Conservation (phyloP, 2,888 invertebrate species). For the Nycteola revayana region DNA sequence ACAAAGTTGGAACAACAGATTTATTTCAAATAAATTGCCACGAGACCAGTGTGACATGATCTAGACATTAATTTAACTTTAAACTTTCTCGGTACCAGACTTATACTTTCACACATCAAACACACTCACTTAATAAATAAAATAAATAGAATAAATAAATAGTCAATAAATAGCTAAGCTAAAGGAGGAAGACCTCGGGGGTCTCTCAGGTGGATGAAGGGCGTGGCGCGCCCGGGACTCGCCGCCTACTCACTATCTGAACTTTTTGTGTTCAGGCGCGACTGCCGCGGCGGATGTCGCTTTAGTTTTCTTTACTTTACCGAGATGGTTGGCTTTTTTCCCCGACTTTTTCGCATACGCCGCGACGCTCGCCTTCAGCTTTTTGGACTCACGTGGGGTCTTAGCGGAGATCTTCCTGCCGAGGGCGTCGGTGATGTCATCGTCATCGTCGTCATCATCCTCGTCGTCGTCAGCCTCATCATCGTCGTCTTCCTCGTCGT, state of each 20-base stretch:
- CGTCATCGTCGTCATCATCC: constrained; percentile 84
- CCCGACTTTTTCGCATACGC: constrained; percentile 72
- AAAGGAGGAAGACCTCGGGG: constrained; percentile 71
- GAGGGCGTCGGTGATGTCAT: constrained; percentile 85
- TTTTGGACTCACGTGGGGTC: constrained; percentile 94
- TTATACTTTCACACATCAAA: constrained; percentile 77
- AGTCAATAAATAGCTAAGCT: constrained; percentile 82
- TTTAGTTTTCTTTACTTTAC: constrained; percentile 81
- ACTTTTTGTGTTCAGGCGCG: constrained; percentile 78
- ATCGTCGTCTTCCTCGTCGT: constrained; percentile 86
- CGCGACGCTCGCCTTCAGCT: constrained; percentile 73
- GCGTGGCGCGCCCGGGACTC: constrained; percentile 55
- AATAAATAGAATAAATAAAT: constrained; percentile 83
- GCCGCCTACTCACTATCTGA: constrained; percentile 75
- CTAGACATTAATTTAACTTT: constrained; percentile 82
- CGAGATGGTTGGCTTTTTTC: constrained; percentile 73
- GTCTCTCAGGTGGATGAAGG: constrained; percentile 74
- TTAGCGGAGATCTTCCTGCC: constrained; percentile 68
- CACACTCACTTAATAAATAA: constrained; percentile 83
- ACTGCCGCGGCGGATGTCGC: constrained; percentile 70
- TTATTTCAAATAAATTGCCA: constrained; percentile 82
- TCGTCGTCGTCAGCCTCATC: constrained; percentile 86
- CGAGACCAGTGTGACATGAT: constrained; percentile 81
- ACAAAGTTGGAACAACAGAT: constrained; percentile 79
- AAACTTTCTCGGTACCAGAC: constrained; percentile 73